A percentile compares a stretch with the other conserved stretches of the same genome.
phyloP scores from a whole-genome alignment of 2,113 vertebrate species.

The Channa maculata region DNA sequence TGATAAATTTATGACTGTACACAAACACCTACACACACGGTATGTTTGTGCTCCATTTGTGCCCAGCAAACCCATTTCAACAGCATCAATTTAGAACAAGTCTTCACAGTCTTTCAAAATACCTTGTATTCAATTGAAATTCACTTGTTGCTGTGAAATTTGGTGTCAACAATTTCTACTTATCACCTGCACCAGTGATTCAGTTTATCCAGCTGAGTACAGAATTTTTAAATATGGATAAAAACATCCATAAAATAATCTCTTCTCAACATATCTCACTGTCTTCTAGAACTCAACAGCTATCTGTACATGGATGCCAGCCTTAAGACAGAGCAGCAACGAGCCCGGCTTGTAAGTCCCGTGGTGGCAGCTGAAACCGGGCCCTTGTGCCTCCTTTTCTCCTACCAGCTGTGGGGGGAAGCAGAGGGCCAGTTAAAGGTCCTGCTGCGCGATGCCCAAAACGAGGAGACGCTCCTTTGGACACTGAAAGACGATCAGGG shows the following conservation, averaged over 20 bases:
- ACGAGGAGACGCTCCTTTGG: slow-evolving; percentile 91
- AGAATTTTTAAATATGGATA: no score
- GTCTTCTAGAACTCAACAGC: slow-evolving; percentile 84
- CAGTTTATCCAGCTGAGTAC: no score
- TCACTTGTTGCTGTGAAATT: no score
- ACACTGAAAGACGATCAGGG: slow-evolving; percentile 90
- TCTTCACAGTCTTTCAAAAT: slow-evolving; percentile 26
- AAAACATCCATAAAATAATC: not conserved
- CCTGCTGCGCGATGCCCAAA: slow-evolving; percentile 84
- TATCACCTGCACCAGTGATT: no score
- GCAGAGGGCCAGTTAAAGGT: slow-evolving; percentile 88
- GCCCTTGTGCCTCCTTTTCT: slow-evolving; percentile 93
- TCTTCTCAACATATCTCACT: not conserved
- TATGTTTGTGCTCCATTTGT: not conserved
- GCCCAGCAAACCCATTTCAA: slow-evolving; percentile 1
- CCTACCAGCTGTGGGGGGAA: slow-evolving; percentile 89
- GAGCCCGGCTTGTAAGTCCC: slow-evolving; percentile 89
- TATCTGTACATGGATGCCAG: slow-evolving; percentile 90
- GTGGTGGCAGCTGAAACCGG: slow-evolving; percentile 86
- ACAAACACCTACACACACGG: not conserved
- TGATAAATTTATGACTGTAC: slow-evolving; percentile 3
- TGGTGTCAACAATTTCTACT: no score
- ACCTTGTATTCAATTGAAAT: not conserved
- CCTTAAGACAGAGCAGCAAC: slow-evolving; percentile 86
- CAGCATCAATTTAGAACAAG: slow-evolving; percentile 27